Evolutionary conservation across 2,797 vertebrate species (phyloP), one percentile per base, ranked within the genome.

Genomic region (Accipiter badius): DNA sequence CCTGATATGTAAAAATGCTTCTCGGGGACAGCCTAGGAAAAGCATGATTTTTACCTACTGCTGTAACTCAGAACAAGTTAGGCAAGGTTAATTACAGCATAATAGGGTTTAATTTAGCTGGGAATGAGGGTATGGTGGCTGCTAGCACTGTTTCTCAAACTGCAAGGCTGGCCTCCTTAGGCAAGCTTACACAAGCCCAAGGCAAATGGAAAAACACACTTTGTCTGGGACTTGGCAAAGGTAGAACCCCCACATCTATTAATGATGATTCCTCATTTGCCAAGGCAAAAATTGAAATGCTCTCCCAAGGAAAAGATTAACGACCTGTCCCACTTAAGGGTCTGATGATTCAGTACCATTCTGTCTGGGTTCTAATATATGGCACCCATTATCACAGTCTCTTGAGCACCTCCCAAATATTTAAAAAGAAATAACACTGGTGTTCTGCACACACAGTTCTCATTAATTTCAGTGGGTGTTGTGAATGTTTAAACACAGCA

Each of bases 91-190:
- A 97, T 93, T 90, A 91, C 96, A 95, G 91, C 89, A 86, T 97
- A 96, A 96, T 95, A 69, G 90, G 71, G 91, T 97, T 97, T 97
- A 96, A 97, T 98, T 95, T 98, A 96, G 84, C 91, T 97, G 97
- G 96, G 94, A 97, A 94, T 95, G 87, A 92, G 93, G 69, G 90
- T 92, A 91, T 90, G 82, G 96, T 95, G 95, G 90, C 94, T 96
- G 82, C 93, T 94, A 96, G 93, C 91, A 91, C 78, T 93, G 90
- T 98, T 98, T 97, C 97, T 96, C 97, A 97, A 97, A 95, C 91
- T 93, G 69, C 33, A 9, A 88, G 92, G 63, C 90, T 95, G 94
- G 95, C 90, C 94, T 97, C 90, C 92, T 89, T 94, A 87, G 95
- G 94, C 97, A 98, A 95, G 97, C 93, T 94, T 95, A 94, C 95